Evolutionary conservation across 2,113 vertebrate genomes (phyloP), one percentile per base, ranked within the genome.

Genomic region (Colinus virginianus): DNA sequence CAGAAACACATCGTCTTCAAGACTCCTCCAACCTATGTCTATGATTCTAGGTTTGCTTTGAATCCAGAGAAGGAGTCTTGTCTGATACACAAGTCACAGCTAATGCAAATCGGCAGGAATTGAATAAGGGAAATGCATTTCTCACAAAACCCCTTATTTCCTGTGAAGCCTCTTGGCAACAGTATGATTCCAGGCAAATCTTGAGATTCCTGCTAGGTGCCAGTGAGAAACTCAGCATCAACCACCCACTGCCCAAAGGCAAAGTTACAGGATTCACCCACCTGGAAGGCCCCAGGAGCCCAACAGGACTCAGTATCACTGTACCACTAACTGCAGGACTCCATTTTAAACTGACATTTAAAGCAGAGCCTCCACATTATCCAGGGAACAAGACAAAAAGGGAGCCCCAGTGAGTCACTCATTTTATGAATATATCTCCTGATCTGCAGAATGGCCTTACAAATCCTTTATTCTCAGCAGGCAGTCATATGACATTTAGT

Each of bases 401-500:
- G 2, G 2, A 5, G 25, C 51, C 21, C 61, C 28, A 36, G 34
- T 49, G 64, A 70, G 83, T 59, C 68, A 22, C 59, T 13, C 16
- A 14, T 5, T 72, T 55, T 69, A n/a, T 26, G 59, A 90, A 21
- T 34, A 26, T 20, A 49, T 38, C 61, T 92, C 83, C 34, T 76
- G 12, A 5, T 46, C 88, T 83, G 80, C 9, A 67, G 38, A 45
- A 78, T 0, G 68, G 38, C 42, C 55, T 59, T 6, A 70, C 72
- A 80, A 74, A 87, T 9, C 64, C 88, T 49, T 40, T 30, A 19
- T 14, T 21, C 72, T 67, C 86, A 45, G 64, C 79, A 58, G 16
- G 26, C n/a, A 92, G 77, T 80, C 95, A 80, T n/a, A 32, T 26
- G 84, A 83, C 61, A 55, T 55, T 93, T 61, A 96, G 90, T 94